Conservation (phyloP, 1,140 invertebrate species). For the Lepidotrigona ventralis region DNA sequence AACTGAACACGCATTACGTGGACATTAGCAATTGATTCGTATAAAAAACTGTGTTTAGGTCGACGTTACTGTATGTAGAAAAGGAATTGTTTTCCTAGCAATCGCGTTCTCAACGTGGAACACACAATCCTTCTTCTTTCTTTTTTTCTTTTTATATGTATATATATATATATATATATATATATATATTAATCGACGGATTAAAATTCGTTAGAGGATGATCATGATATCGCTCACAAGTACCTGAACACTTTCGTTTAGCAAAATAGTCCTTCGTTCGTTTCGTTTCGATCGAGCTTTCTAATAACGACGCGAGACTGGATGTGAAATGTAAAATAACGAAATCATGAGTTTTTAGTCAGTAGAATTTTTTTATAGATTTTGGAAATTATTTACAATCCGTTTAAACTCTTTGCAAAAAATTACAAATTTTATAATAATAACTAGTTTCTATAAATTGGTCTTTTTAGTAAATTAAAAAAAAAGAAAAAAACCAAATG, state of each 20-base stretch:
- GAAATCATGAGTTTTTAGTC: neutral
- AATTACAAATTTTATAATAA: neutral
- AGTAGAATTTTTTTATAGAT: neutral
- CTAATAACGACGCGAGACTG: no score
- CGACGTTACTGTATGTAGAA: slow-evolving; percentile 5
- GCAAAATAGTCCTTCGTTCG: neutral
- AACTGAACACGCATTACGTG: neutral
- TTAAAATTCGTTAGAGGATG: neutral
- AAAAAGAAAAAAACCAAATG: neutral
- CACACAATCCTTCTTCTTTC: neutral
- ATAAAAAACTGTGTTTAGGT: slow-evolving; percentile 14
- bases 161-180: no score
- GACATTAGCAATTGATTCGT: neutral
- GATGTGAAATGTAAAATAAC: no score
- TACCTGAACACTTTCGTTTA: neutral
- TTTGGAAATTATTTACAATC: no score
- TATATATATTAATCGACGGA: neutral
- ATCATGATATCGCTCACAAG: neutral
- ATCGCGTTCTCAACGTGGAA: neutral
- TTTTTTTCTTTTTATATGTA: no score
- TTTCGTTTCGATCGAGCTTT: no score
- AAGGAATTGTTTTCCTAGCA: neutral
- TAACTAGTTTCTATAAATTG: neutral
- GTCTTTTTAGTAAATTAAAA: neutral
- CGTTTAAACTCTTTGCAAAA: neutral